Base-by-base conservation (phyloP, 1,140 invertebrate species). In the Drosophila pruinosa region DNA sequence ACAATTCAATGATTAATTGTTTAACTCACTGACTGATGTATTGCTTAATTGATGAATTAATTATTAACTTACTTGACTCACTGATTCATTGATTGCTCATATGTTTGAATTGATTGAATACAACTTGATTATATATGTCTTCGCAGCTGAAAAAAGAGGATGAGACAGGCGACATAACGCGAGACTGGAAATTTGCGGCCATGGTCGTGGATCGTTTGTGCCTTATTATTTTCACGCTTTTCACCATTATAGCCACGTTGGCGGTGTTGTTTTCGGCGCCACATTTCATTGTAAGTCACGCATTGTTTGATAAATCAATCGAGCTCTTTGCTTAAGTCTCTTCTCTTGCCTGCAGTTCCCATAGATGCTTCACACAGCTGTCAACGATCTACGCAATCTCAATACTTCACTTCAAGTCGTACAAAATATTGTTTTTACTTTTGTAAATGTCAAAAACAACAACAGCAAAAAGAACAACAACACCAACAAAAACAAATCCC, bases 181-280 rank as follows among this genome's bases (percentile, higher is more conserved):
- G 96, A 92, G 98, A 99, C 93, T 99, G 99, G 98, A 99, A 99
- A 93, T 99, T 99, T 93, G 99, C 99, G 81, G 98, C 98, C 90
- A 99, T 99, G 97, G 98, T 99, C 91, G 97, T 99, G 90, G 98
- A 99, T 94, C 95, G 98, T 92, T 94, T 99, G 93, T 99, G 98
- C 95, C 96, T 99, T 94, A 98, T 99, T 93, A 96, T 99, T 93
- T 99, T 99, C 95, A 97, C 98, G 86, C 94, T 98, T 92, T 99
- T 99, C 94, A 99, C 98, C 90, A 95, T 99, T 92, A 97, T 98
- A 91, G 98, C 98, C 81, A 99, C 98, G 78, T 94, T 98, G 92
- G 97, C 97, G 89, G 97, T 99, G 92, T 95, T 99, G 85, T 95
- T 97, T 91, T 97, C 97, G 91, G 98, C 98, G 82, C 98, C 98